Evolutionary conservation across 2,113 vertebrate species (phyloP).

Genomic region (Myrmophylax atrothorax): DNA sequence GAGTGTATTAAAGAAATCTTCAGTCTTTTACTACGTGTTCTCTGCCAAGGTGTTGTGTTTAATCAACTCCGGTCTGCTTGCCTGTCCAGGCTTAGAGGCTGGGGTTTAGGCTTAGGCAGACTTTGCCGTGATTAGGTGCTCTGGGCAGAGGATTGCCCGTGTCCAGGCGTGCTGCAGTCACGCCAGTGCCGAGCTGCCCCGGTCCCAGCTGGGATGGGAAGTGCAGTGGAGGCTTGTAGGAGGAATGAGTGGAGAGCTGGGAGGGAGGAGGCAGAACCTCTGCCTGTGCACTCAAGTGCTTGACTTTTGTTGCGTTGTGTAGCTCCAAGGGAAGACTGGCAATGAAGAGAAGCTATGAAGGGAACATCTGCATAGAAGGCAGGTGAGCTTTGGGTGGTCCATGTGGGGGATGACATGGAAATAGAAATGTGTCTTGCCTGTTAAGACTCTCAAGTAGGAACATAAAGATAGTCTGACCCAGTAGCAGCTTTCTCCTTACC

Average conservation of each 20-base stretch:
- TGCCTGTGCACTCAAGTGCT: constrained; percentile 53
- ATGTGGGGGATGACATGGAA: constrained; percentile 24
- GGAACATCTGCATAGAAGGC: constrained; percentile 69
- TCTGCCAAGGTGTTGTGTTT: neutral
- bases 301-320: constrained; percentile 71
- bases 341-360: constrained; percentile 74
- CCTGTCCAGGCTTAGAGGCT: neutral
- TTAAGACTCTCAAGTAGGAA: constrained; percentile 50
- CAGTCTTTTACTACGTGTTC: fast-evolving
- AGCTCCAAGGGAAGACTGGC: constrained; percentile 68
- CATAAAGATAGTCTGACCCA: constrained; percentile 37
- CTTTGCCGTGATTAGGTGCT: neutral
- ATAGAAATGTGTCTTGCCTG: constrained; percentile 36
- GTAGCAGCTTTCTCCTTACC: constrained; percentile 40
- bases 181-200: fast-evolving
- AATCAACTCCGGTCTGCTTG: neutral
- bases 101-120: neutral
- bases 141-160: neutral
- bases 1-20: neutral
- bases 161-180: neutral
- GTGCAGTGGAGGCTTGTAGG: neutral
- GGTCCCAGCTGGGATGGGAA: neutral
- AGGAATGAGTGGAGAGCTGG: neutral
- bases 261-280: constrained; percentile 55
- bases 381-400: constrained; percentile 57